Evolutionary conservation across 2,797 vertebrate species (phyloP).

Genomic region (Enteromius anoplus): DNA sequence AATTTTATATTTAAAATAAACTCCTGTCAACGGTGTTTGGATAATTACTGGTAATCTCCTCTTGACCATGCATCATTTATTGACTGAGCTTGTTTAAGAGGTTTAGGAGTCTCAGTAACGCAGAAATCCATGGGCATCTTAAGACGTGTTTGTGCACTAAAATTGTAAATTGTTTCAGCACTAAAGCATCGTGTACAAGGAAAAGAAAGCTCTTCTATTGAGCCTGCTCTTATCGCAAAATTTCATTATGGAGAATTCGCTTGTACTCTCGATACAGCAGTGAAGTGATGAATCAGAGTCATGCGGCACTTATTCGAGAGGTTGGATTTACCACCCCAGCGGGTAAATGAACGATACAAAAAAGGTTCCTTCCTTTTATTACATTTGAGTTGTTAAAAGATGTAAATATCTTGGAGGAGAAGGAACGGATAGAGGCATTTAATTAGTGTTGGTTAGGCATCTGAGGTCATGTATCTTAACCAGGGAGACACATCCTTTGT

Average conservation of each 20-base stretch:
- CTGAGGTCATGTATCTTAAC: constrained; percentile 53
- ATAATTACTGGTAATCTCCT: constrained; percentile 34
- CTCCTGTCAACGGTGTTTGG: constrained; percentile 24
- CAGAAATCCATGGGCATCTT: constrained; percentile 24
- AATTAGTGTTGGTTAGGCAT: constrained; percentile 60
- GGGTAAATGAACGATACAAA: constrained; percentile 31
- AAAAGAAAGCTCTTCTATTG: constrained; percentile 46
- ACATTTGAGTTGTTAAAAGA: constrained; percentile 54
- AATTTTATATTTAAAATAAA: neutral
- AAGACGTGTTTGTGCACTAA: constrained; percentile 17
- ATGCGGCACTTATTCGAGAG: constrained; percentile 52
- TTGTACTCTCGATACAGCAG: constrained; percentile 15
- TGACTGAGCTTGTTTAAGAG: constrained; percentile 23
- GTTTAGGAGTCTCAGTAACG: constrained; percentile 21
- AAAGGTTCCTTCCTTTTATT: constrained; percentile 50
- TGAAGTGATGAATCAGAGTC: constrained; percentile 58
- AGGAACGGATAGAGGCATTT: constrained; percentile 52
- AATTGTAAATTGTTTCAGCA: constrained; percentile 27
- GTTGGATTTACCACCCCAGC: constrained; percentile 51
- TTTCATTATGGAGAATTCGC: constrained; percentile 50
- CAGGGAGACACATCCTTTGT: constrained; percentile 25
- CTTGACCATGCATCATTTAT: constrained; percentile 30
- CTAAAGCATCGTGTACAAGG: constrained; percentile 43
- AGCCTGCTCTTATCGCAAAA: constrained; percentile 46
- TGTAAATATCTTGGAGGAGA: constrained; percentile 65